Evolutionary conservation across 2,113 vertebrate genomes (phyloP).

Genomic region (Hyperopisus bebe): DNA sequence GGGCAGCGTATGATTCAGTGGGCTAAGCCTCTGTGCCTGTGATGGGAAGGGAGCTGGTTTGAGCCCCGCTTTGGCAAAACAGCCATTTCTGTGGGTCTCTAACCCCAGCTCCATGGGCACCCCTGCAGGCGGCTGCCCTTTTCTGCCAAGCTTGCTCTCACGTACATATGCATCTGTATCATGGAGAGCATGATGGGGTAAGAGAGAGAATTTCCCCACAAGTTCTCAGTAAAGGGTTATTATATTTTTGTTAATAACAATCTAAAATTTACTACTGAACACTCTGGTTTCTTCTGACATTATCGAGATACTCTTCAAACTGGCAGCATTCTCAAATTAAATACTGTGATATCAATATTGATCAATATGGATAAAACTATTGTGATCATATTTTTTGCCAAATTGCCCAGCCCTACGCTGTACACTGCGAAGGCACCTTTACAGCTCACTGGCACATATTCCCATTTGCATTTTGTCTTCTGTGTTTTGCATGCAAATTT

Average conservation of each 20-base stretch:
- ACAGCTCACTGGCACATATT: background rate
- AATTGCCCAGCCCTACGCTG: background rate
- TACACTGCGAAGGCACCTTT: background rate
- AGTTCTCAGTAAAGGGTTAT: background rate
- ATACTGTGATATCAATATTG: background rate
- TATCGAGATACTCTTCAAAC: background rate
- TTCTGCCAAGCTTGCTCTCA: background rate
- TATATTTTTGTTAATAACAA: background rate
- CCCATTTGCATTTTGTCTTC: background rate
- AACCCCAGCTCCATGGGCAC: background rate
- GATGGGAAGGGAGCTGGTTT: background rate
- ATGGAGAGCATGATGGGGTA: background rate
- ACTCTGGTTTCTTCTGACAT: background rate
- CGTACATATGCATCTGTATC: background rate
- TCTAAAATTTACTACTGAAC: background rate
- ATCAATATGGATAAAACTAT: background rate
- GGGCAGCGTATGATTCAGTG: no score
- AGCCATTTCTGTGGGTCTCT: background rate
- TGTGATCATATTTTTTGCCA: background rate
- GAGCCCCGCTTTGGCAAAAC: background rate
- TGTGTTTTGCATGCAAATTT: background rate
- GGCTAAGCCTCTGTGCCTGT: background rate
- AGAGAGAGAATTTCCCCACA: background rate
- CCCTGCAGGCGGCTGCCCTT: background rate
- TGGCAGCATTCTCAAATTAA: background rate